Evolutionary conservation across 2,797 vertebrate species (phyloP), one percentile per base, ranked within the genome.

Genomic region (Microctenopoma stevenorrisi): DNA sequence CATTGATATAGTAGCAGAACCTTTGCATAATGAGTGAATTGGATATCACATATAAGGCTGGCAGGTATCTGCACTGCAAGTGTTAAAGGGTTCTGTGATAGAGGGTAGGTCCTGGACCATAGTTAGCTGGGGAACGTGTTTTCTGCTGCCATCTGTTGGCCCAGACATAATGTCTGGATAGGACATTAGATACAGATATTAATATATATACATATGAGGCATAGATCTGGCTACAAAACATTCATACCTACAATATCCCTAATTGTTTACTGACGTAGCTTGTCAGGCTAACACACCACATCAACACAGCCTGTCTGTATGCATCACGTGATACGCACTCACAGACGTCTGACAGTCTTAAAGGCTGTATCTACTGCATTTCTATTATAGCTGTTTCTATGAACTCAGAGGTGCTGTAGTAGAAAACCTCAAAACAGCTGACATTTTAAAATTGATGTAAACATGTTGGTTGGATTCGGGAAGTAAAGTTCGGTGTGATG

Each of bases 261-360:
- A 55, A 68, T 38, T 59, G 28, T 60, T 37, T 64, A 51, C 57
- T 67, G 35, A 48, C 26, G 16, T 56, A 26, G 10, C 44, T 53
- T 64, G 37, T 56, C 16, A 22, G 49, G 53, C 56, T 59, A 30
- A 68, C 43, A 38, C 62, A 65, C 44, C 49, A 61, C 54, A 62
- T 63, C 53, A 51, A 52, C 22, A 59, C 53, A 61, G 33, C 10
- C 51, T 69, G 42, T 64, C 49, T 35, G 3, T 55, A 70, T 35
- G 2, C 49, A 62, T 83, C 74, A 78, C 72, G 70, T 81, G 74
- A 79, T 48, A 40, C 50, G 61, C 56, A 47, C 52, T 3, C 30
- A 61, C 35, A 71, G 15, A 50, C 44, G 30, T 72, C 51, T 44
- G 52, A 60, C 13, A 40, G 6, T 65, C 53, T 35, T 3, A 42